These are phyloP conservation scores for Sebastes itinus DNA, from an alignment of 2,797 vertebrate genomes.

Conservation along the genomic window DNA sequence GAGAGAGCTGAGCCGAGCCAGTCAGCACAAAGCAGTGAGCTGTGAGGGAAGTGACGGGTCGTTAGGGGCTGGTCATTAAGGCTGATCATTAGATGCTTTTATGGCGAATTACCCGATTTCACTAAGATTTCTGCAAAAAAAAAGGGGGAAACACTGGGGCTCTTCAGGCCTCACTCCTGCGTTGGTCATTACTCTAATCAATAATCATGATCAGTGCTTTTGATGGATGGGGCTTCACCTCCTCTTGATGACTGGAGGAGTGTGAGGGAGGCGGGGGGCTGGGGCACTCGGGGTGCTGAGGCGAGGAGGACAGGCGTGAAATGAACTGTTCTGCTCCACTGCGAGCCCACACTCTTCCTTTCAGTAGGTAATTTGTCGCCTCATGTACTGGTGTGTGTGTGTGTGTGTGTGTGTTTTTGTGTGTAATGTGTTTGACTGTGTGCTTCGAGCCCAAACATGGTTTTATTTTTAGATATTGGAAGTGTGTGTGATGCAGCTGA, in stretches of 20 bases:
- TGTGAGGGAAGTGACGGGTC: slow-evolving; percentile 66
- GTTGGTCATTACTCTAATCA: slow-evolving; percentile 66
- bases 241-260: slow-evolving; percentile 58
- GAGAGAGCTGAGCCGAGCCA: slow-evolving; percentile 56
- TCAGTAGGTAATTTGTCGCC: slow-evolving; percentile 83
- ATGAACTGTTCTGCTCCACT: slow-evolving; percentile 87
- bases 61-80: slow-evolving; percentile 74
- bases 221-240: slow-evolving; percentile 75
- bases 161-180: slow-evolving; percentile 34
- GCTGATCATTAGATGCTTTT: slow-evolving; percentile 79
- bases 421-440: slow-evolving; percentile 37
- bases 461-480: slow-evolving; percentile 61
- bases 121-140: slow-evolving; percentile 40
- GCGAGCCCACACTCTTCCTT: slow-evolving; percentile 78
- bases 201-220: slow-evolving; percentile 74
- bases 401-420: slow-evolving; percentile 52
- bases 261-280: slow-evolving; percentile 17
- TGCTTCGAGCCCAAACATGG: slow-evolving; percentile 12
- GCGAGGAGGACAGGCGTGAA: slow-evolving; percentile 86
- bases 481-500: slow-evolving; percentile 29
- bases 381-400: slow-evolving; percentile 74
- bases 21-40: slow-evolving; percentile 76
- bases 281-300: slow-evolving; percentile 62
- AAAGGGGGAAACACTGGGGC: slow-evolving; percentile 17
- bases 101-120: slow-evolving; percentile 69